Evolutionary conservation across 2,888 invertebrate genomes (phyloP), one percentile per base, ranked within the genome.

Genomic region (Heteromyza rotundicornis): DNA sequence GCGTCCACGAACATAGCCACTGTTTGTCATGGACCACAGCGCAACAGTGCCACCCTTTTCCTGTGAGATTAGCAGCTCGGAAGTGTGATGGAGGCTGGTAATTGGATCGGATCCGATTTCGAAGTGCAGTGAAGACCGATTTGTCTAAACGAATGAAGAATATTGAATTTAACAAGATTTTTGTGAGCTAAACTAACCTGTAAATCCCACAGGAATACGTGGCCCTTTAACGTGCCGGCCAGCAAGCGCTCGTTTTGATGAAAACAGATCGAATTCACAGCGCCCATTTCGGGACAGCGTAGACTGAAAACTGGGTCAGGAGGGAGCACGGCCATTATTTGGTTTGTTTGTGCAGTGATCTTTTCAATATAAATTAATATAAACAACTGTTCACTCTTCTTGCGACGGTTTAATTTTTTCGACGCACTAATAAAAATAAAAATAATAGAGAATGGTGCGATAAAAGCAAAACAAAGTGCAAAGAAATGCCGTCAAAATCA

Each of bases 301-400:
- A 92, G 86, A 60, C 89, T 87, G 81, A 89, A 92, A 73, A 90
- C 87, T 63, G 92, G 92, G 84, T 92, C 92, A 68, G 92, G 90
- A 67, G 81, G 82, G 84, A 90, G 84, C 74, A 90, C 86, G 78
- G 90, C 89, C 91, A 90, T 90, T 63, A 56, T 49, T n/a, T n/a
- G n/a, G n/a, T n/a, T n/a, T n/a, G n/a, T n/a, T n/a, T n/a, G n/a
- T n/a, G n/a, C 35, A 36, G 40, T 12, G 5, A 32, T n/a, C n/a
- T n/a, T n/a, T n/a, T n/a, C n/a, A 0, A 32, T 17, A 49, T 16
- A 14, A n/a, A n/a, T n/a, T n/a, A n/a, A n/a, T n/a, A 10, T 12
- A n/a, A n/a, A n/a, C n/a, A n/a, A n/a, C n/a, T n/a, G n/a, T n/a
- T n/a, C n/a, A n/a, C n/a, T n/a, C n/a, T n/a, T n/a, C n/a, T n/a